A percentile compares a stretch with the other conserved stretches of the same genome.
Evolutionary conservation across 2,113 vertebrate species (phyloP).

Genomic region (Protomyctophum bolini): DNA sequence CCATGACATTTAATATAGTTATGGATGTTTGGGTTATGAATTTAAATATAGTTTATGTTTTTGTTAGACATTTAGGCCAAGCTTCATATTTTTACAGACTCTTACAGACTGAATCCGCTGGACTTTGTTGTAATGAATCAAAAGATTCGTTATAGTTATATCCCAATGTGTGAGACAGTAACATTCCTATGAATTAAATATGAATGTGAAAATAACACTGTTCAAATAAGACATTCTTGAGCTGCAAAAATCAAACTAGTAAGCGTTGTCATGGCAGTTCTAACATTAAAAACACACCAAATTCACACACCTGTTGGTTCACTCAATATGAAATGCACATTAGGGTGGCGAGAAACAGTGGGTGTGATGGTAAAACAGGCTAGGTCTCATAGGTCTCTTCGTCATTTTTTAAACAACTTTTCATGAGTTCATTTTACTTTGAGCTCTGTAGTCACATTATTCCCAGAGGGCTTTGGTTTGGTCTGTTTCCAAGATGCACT

Average conservation of each 20-base stretch:
- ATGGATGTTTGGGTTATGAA: slow-evolving; percentile 10
- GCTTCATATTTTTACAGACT: slow-evolving; percentile 34
- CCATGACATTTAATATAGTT: not conserved
- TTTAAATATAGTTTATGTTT: slow-evolving; percentile 12
- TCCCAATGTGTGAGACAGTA: too few species aligned
- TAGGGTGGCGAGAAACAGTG: not conserved
- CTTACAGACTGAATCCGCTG: slow-evolving; percentile 1
- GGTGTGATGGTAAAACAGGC: slow-evolving; percentile 2
- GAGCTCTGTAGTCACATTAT: not conserved
- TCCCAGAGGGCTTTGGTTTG: slow-evolving; percentile 27
- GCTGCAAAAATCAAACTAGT: too few species aligned
- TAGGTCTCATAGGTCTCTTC: not conserved
- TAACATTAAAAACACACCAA: not conserved
- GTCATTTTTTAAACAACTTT: not conserved
- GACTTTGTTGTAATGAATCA: not conserved
- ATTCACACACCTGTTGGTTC: not conserved
- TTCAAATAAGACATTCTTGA: too few species aligned
- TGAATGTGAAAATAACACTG: too few species aligned
- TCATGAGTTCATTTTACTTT: not conserved
- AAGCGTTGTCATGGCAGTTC: too few species aligned
- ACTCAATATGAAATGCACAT: not conserved
- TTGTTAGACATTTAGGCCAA: slow-evolving; percentile 6
- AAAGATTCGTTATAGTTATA: too few species aligned
- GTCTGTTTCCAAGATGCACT: slow-evolving; percentile 3
- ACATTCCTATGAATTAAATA: too few species aligned